Evolutionary conservation across 2,888 invertebrate species (phyloP), one percentile per base, ranked within the genome.

Genomic region (Calephelis perditalis): DNA sequence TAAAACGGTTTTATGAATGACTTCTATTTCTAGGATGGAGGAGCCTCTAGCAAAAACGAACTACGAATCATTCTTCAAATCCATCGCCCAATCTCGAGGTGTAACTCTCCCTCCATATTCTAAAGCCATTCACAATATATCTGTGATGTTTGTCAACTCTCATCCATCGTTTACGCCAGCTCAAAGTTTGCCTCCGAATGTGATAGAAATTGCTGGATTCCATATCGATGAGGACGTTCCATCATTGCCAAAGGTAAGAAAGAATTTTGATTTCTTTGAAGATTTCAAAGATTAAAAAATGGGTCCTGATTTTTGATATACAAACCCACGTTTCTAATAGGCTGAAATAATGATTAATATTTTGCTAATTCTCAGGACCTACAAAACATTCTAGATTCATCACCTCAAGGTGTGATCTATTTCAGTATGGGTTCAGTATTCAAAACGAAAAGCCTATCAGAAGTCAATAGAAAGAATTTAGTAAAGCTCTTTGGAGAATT

Each of bases 351-450:
- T 40, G 4, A 6, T 40, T 7, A 40, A 40, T 40, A 40, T 5
- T 40, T 40, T 40, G 6, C 4, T 8, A 40, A 40, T 40, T 40
- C 8, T 0, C 67, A 85, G 85, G 84, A 85, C 56, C 65, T 85
- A 0, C 77, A 84, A 76, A 72, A 75, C 0, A 65, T 85, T 2
- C 63, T 86, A 3, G 84, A 86, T 63, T 67, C 72, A 0, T 78
- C 83, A 0, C 63, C 74, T 0, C 73, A 78, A 59, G 84, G 85
- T 7, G 80, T 80, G 1, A 70, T 85, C n/a, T 84, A 83, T 75
- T 86, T 86, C 74, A 83, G 84, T 69, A 74, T 86, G 82, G 85
- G 84, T 0, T 84, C 84, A 0, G 72, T 84, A 0, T 36, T 84
- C 0, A 74, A 76, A 35, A 76, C 81, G 0, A 59, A 77, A 0